Base-by-base conservation (phyloP, 2,113 vertebrate species). In the Cheirogaleus medius region DNA sequence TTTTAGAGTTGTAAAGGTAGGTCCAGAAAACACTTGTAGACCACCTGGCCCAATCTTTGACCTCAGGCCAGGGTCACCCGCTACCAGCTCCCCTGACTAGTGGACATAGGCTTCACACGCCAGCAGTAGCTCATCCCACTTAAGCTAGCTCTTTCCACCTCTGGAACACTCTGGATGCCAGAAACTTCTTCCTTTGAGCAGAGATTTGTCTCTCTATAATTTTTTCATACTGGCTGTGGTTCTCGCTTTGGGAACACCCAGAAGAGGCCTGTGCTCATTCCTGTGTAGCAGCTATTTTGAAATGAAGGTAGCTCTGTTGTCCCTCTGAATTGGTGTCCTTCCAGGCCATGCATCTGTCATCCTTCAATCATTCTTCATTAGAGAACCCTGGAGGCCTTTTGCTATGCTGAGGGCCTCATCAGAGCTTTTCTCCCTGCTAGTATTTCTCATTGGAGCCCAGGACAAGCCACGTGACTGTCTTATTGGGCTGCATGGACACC, bases 361-460 rank as follows among this genome's bases (percentile, higher is more conserved):
- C 34, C 14, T 54, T 88, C 37, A 76, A 76, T 42, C 77, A 29
- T 23, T 92, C 52, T 91, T 91, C 25, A 64, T 73, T 58, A 81
- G 42, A 56, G 44, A 80, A 37, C 1, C 78, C 47, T 37, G 34
- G 29, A 89, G 44, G 34, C 23, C 34, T 81, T 84, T 91, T 77
- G 20, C 20, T 47, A 12, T 32, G 18, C 47, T 91, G 60, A 66
- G 66, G 13, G 32, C 56, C 69, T 86, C n/a, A 60, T 91, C 68
- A 95, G 81, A 92, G 49, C 37, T 84, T 94, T 94, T 74, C 27
- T 91, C 17, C 78, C 68, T 94, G 42, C 49, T n/a, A 2, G 25
- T 69, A 37, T 63, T 54, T 49, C 69, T 92, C 15, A 21, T 27
- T 66, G 3, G 10, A 54, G 42, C 20, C 71, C 68, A 12, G 17